These are phyloP conservation scores for Microtus richardsoni DNA, from an alignment of 2,113 vertebrate species.

Conservation along the genomic window DNA sequence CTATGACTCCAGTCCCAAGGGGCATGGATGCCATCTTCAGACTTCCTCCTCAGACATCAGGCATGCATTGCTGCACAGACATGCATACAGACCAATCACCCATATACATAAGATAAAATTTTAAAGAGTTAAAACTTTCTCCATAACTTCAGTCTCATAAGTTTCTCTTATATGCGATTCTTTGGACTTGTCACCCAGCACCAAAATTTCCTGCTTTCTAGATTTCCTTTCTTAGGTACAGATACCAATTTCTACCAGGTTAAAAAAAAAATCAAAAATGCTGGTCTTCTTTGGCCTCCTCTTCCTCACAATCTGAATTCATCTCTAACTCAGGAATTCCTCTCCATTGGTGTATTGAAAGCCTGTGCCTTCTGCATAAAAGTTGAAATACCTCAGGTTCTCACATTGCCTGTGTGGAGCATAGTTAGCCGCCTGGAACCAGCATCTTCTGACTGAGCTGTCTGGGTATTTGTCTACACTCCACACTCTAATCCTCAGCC, in stretches of 20 bases:
- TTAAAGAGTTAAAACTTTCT: neutral
- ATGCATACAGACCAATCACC: neutral
- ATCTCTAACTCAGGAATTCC: neutral
- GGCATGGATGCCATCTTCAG: neutral
- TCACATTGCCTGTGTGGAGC: neutral
- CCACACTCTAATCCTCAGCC: neutral
- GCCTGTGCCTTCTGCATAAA: neutral
- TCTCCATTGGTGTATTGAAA: neutral
- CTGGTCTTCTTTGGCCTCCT: neutral
- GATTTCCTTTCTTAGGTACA: neutral
- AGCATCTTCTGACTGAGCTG: neutral
- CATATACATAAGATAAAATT: neutral
- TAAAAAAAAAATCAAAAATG: neutral
- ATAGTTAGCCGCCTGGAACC: neutral
- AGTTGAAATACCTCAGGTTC: neutral
- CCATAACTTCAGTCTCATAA: neutral
- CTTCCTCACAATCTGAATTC: neutral
- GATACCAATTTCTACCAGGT: neutral
- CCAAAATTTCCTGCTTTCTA: neutral
- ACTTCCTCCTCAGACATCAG: too few species aligned
- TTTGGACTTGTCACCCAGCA: neutral
- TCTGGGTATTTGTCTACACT: neutral
- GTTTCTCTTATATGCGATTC: neutral
- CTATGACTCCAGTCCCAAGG: neutral
- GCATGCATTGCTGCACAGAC: too few species aligned